phyloP scores from a whole-genome alignment of 2,797 vertebrate genomes.

The Myotis planiceps region DNA sequence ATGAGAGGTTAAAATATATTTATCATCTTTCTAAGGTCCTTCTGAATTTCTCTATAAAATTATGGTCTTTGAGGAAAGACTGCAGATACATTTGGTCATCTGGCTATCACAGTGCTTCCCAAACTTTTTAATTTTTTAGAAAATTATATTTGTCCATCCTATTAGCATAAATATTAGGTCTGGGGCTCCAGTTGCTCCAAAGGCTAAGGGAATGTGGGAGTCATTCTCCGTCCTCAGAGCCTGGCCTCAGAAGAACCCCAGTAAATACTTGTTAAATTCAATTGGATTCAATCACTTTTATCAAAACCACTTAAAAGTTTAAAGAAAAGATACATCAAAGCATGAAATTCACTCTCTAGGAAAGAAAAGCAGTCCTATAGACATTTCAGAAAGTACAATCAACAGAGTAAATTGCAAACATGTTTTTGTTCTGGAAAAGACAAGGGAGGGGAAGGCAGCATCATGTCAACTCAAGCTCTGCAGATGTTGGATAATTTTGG shows the following conservation, averaged over 20 bases:
- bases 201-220: background rate
- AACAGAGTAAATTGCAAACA: background rate
- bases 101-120: background rate
- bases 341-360: background rate
- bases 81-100: background rate
- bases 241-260: background rate
- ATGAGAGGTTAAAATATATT: background rate
- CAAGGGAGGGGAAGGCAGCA: background rate
- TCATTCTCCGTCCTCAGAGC: background rate
- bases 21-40: background rate
- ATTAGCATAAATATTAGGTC: background rate
- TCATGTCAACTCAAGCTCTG: background rate
- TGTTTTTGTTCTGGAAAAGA: constrained; percentile 45
- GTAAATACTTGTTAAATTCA: background rate
- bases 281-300: background rate
- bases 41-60: background rate
- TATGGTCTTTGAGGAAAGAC: background rate
- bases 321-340: background rate
- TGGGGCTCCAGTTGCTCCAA: background rate
- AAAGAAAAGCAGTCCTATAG: background rate
- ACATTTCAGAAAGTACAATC: background rate
- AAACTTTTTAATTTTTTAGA: background rate
- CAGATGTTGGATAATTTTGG: constrained; percentile 64
- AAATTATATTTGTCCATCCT: background rate
- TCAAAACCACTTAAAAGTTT: background rate